phyloP scores from a whole-genome alignment of 1,140 invertebrate species.

The Bombus sibiricus region DNA sequence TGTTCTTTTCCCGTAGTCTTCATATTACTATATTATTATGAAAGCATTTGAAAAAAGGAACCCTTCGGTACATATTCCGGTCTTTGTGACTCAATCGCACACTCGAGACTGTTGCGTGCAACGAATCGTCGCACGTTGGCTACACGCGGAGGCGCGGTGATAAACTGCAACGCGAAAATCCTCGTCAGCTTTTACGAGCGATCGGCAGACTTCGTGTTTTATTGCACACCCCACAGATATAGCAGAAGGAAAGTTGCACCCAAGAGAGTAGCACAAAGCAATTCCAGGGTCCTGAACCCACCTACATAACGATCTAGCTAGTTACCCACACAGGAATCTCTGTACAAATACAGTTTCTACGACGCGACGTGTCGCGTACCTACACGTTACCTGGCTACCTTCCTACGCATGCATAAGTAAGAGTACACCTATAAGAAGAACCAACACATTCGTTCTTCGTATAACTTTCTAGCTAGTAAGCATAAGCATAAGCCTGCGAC shows the following conservation, averaged over 20 bases:
- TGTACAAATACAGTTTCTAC: neutral
- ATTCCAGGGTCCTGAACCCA: conserved; percentile 49
- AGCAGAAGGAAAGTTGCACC: neutral
- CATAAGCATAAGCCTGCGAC: neutral
- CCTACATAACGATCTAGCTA: conserved; percentile 60
- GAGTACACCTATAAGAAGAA: neutral
- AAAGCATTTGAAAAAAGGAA: neutral
- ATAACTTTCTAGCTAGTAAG: neutral
- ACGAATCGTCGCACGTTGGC: conserved; percentile 5
- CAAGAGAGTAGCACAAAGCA: conserved; percentile 35
- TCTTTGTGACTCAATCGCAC: conserved; percentile 22
- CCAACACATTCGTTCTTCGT: neutral
- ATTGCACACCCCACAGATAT: neutral
- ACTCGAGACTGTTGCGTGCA: neutral
- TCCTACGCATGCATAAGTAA: conserved; percentile 38
- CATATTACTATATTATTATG: too few species aligned
- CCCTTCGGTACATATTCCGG: neutral
- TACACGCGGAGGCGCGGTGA: conserved; percentile 14
- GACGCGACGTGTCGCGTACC: neutral
- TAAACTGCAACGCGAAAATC: conserved; percentile 39
- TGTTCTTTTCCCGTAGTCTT: too few species aligned
- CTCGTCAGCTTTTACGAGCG: conserved; percentile 48
- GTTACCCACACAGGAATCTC: conserved; percentile 38
- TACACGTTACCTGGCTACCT: conserved; percentile 45
- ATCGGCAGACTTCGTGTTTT: conserved; percentile 33